Evolutionary conservation across 1,140 invertebrate species (phyloP).

Genomic region (Ptiloglossa arizonensis): DNA sequence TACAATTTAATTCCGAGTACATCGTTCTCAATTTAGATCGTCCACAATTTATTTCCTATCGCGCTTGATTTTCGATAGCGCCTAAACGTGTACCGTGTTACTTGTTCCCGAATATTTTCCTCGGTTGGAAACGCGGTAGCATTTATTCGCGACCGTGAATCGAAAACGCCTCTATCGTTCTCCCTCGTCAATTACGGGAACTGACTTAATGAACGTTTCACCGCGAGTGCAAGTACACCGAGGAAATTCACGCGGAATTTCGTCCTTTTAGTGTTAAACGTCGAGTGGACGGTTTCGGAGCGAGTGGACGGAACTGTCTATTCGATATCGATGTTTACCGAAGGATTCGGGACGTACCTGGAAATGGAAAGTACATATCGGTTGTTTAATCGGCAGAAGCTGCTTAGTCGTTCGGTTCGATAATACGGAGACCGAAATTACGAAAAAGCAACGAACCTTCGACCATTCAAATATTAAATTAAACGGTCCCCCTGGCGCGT

Average conservation of each 20-base stretch:
- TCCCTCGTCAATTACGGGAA: neutral
- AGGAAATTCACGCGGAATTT: slow-evolving; percentile 36
- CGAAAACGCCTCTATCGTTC: neutral
- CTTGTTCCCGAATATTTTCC: neutral
- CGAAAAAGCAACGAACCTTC: slow-evolving; percentile 2
- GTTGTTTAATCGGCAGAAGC: slow-evolving; percentile 39
- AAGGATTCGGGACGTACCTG: slow-evolving; percentile 34
- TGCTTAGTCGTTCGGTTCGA: slow-evolving; percentile 18
- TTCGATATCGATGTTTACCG: slow-evolving; percentile 44
- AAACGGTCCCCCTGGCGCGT: too few relatives aligned
- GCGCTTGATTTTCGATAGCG: neutral
- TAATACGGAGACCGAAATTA: neutral
- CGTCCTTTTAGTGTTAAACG: slow-evolving; percentile 38
- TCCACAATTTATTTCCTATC: too few relatives aligned
- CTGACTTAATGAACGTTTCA: slow-evolving; percentile 13
- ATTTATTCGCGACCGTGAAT: neutral
- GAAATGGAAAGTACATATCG: slow-evolving; percentile 48
- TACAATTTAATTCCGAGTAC: too few relatives aligned
- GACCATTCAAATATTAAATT: too few relatives aligned
- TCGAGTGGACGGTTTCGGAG: slow-evolving; percentile 31
- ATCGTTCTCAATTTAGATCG: too few relatives aligned
- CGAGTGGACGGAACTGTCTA: slow-evolving; percentile 35
- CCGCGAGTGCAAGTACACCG: too few relatives aligned
- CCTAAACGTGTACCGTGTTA: neutral
- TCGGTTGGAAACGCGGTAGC: neutral